Conservation (phyloP, 2,113 vertebrate species). For the Amazona guildingii region DNA sequence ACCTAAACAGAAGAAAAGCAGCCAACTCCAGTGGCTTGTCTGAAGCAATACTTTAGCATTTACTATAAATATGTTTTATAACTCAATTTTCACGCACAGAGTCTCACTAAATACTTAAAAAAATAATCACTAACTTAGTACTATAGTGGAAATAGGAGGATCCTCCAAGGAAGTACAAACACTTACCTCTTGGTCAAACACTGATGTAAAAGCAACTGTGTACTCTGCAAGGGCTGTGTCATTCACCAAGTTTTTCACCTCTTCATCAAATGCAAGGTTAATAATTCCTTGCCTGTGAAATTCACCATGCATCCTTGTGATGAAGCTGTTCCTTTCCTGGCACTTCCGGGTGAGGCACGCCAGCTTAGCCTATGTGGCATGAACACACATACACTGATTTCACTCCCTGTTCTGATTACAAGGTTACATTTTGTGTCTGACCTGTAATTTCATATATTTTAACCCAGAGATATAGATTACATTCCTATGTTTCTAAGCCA, state of each 20-base stretch:
- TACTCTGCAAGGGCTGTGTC: constrained; percentile 76
- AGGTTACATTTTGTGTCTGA: background rate
- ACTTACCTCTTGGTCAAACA: constrained; percentile 25
- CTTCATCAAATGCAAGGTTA: constrained; percentile 55
- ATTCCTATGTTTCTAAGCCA: background rate
- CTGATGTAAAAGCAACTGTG: background rate
- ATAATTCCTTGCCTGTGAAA: constrained; percentile 51
- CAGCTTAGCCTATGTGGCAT: constrained; percentile 54
- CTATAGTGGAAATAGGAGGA: background rate
- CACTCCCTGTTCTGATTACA: background rate
- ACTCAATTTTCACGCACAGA: background rate
- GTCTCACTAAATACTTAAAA: background rate
- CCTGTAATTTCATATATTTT: background rate
- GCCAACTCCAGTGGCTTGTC: background rate
- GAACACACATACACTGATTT: background rate
- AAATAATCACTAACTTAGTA: background rate
- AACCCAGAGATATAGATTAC: background rate
- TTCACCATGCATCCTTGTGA: constrained; percentile 65
- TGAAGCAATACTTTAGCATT: background rate
- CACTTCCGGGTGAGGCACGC: constrained; percentile 83
- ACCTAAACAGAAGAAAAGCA: background rate
- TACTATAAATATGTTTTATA: background rate
- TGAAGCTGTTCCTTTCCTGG: constrained; percentile 77
- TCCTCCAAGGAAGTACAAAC: background rate
- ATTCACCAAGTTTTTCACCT: constrained; percentile 64